phyloP scores from a whole-genome alignment of 1,140 invertebrate species.

The Drosophila melanogaster region DNA sequence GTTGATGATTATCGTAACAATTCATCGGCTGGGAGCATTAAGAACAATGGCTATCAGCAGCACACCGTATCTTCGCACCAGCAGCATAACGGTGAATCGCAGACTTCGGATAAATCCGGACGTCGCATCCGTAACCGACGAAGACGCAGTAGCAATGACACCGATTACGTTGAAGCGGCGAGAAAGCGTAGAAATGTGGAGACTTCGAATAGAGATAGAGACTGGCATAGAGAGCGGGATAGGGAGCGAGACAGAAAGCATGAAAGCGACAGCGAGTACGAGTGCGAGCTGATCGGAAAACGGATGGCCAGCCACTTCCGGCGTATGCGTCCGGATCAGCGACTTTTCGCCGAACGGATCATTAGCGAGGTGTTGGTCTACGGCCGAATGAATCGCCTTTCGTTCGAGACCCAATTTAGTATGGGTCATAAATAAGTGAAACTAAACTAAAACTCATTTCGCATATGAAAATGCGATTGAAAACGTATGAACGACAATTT shows the following conservation, averaged over 20 bases:
- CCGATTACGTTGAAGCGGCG: conserved; percentile 1
- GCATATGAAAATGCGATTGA: too few relatives aligned
- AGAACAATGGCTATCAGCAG: neutral
- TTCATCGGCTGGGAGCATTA: neutral
- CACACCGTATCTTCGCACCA: neutral
- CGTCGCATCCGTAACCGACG: neutral
- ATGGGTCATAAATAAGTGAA: conserved; percentile 10
- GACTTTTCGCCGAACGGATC: conserved; percentile 66
- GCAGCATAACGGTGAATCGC: neutral
- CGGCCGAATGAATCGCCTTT: conserved; percentile 65
- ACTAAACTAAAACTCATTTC: neutral
- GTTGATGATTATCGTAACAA: neutral
- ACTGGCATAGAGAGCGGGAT: neutral
- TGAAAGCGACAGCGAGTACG: conserved; percentile 36
- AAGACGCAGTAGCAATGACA: conserved; percentile 5
- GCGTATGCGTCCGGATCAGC: conserved; percentile 64
- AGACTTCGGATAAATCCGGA: neutral
- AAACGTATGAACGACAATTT: too few relatives aligned
- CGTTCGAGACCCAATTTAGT: conserved; percentile 52
- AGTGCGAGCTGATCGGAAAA: conserved; percentile 63
- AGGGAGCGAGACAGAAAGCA: neutral
- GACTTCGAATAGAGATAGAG: neutral
- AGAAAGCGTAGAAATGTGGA: conserved; percentile 2
- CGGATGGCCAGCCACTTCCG: conserved; percentile 71
- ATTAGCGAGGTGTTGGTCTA: conserved; percentile 68